Conservation (phyloP, 2,888 invertebrate species). For the Eurois occulta region DNA sequence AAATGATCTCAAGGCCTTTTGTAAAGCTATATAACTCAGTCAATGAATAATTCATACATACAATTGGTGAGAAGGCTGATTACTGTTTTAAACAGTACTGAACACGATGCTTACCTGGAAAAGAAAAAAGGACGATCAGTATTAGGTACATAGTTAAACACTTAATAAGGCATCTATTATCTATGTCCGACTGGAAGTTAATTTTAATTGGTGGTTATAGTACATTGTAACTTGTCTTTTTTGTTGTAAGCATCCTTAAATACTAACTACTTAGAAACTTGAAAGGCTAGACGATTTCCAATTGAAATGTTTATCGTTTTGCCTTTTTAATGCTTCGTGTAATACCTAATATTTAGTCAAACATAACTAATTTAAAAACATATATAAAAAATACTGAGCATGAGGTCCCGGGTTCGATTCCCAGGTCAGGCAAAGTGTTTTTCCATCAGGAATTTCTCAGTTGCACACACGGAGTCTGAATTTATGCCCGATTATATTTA, state of each 20-base stretch:
- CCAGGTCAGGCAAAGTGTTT: background rate
- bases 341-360: background rate
- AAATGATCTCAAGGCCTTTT: background rate
- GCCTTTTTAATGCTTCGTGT: background rate
- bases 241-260: constrained; percentile 33
- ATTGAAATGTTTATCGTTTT: background rate
- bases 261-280: constrained; percentile 15
- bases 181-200: constrained; percentile 44
- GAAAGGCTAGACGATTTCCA: constrained; percentile 18
- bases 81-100: constrained; percentile 24
- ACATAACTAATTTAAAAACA: no score
- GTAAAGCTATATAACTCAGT: background rate
- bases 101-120: constrained; percentile 68
- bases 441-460: background rate
- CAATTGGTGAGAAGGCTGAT: constrained; percentile 20
- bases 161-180: constrained; percentile 31
- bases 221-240: constrained; percentile 32
- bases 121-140: constrained; percentile 58
- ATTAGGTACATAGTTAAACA: constrained; percentile 17
- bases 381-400: background rate
- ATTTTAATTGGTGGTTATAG: constrained; percentile 34
- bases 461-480: background rate
- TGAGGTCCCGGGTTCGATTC: background rate
- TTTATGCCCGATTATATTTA: no score
- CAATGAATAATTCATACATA: constrained; percentile 48